Evolutionary conservation across 2,888 invertebrate genomes (phyloP), one percentile per base, ranked within the genome.

Genomic region (Harpalus rufipes): DNA sequence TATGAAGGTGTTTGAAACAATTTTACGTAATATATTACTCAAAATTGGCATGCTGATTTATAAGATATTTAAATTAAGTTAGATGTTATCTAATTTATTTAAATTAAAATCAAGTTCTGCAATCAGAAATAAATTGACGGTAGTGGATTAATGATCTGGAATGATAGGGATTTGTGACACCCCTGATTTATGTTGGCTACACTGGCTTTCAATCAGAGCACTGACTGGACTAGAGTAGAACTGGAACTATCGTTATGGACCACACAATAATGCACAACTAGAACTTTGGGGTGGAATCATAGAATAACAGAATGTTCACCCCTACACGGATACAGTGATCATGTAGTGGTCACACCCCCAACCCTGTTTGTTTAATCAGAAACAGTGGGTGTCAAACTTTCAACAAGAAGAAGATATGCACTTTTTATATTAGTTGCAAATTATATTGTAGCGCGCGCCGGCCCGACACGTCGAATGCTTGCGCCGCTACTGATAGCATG

Each of bases 331-430:
- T 74, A 74, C 72, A 44, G 72, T 74, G 72, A 74, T 74, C 44
- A 74, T 74, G 72, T 74, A 74, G 41, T 41, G 72, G 72, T 74
- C 72, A 74, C 72, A 74, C 72, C 72, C 72, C 44, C 21, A 44
- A 68, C 41, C 39, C 68, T 68, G 39, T 68, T 32, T 25, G n/a
- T 32, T 32, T 39, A 39, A 16, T 74, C 72, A 18, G n/a, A 10
- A n/a, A 44, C 72, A 44, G 44, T 16, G 21, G n/a, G 10, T 16
- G 12, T 18, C 44, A 74, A 74, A 74, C 41, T 44, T 12, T 74
- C 44, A 6, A 7, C 18, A n/a, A 21, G 21, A 21, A n/a, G n/a
- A n/a, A n/a, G n/a, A n/a, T n/a, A n/a, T n/a, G n/a, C n/a, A n/a
- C n/a, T n/a, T n/a, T n/a, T n/a, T n/a, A n/a, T n/a, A n/a, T n/a